Evolutionary conservation across 2,888 invertebrate species (phyloP).

Genomic region (Tipula unca): DNA sequence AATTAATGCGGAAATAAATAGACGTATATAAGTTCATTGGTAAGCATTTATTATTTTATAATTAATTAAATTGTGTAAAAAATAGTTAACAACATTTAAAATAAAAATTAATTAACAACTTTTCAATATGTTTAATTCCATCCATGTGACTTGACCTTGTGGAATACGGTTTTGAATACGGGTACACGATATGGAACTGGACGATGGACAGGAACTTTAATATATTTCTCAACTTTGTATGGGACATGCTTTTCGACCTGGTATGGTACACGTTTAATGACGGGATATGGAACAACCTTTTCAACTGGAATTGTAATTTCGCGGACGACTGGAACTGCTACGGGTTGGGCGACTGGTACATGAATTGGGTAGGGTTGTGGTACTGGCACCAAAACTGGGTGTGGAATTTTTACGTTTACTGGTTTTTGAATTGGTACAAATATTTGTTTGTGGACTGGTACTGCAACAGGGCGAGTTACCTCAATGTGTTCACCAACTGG

Average conservation of each 20-base stretch:
- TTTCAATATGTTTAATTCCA: not conserved
- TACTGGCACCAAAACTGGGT: conserved; percentile 63
- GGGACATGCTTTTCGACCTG: conserved; percentile 68
- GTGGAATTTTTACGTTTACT: conserved; percentile 63
- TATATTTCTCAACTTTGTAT: conserved; percentile 62
- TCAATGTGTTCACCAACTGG: conserved; percentile 50
- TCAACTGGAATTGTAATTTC: conserved; percentile 53
- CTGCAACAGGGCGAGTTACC: conserved; percentile 47
- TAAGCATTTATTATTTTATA: not conserved
- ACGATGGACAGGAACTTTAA: conserved; percentile 66
- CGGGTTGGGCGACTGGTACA: conserved; percentile 61
- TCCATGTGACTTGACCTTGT: conserved; percentile 36
- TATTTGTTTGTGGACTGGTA: conserved; percentile 62
- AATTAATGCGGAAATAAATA: not conserved
- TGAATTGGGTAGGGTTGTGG: conserved; percentile 70
- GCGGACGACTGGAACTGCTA: conserved; percentile 60
- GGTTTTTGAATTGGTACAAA: conserved; percentile 58
- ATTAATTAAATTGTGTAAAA: not conserved
- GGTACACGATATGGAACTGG: conserved; percentile 69
- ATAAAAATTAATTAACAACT: not conserved
- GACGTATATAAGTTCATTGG: not conserved
- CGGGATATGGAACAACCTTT: conserved; percentile 57
- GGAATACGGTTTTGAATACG: conserved; percentile 54
- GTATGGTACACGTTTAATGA: conserved; percentile 62
- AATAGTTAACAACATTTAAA: not conserved